A percentile compares a stretch with the other conserved stretches of the same genome.
Conservation (phyloP, 2,888 invertebrate genomes). For the Papilio protenor region DNA sequence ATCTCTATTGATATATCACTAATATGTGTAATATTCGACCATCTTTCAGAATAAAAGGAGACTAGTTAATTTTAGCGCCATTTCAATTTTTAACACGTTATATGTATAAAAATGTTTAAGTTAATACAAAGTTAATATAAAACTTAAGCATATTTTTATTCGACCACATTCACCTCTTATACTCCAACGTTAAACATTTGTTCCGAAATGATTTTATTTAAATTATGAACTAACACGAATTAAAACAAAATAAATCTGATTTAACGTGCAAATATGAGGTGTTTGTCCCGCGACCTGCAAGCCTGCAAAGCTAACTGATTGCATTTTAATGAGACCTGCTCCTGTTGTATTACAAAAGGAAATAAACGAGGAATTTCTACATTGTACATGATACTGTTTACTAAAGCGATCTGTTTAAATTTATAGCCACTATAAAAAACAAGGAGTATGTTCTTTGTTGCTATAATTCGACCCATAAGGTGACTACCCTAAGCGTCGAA, state of each 20-base stretch:
- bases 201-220: constrained; percentile 1
- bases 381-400: constrained; percentile 23
- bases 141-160: too few species aligned
- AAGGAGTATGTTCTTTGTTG: background rate
- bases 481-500: background rate
- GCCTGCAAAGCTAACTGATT: constrained; percentile 35
- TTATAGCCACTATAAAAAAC: background rate
- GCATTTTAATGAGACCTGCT: constrained; percentile 43
- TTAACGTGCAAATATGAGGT: constrained; percentile 35
- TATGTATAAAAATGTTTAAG: too few species aligned
- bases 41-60: too few species aligned
- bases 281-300: constrained; percentile 31
- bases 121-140: too few species aligned
- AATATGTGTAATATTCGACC: too few species aligned
- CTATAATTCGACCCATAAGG: too few species aligned
- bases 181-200: background rate
- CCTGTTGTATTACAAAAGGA: constrained; percentile 30
- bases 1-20: too few species aligned
- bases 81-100: too few species aligned
- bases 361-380: constrained; percentile 22
- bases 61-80: too few species aligned
- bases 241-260: constrained; percentile 33
- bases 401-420: constrained; percentile 21
- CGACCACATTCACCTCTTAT: too few species aligned
- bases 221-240: constrained; percentile 44